A percentile compares a stretch with the other conserved stretches of the same genome.
phyloP scores from a whole-genome alignment of 2,113 vertebrate species.

The Cryptomyrus ogoouensis region DNA sequence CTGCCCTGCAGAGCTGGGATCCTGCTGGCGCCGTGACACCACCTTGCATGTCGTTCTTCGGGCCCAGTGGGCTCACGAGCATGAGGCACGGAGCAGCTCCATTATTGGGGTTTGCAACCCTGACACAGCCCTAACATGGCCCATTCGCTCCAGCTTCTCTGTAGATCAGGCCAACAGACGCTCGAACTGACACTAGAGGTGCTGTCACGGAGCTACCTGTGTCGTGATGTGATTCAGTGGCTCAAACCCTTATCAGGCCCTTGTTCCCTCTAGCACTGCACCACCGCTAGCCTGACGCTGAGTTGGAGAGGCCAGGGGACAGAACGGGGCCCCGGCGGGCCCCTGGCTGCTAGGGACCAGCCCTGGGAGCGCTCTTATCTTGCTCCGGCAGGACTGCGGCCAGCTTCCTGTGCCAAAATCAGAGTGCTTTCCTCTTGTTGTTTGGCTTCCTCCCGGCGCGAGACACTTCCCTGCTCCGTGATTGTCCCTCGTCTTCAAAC shows the following conservation, averaged over 20 bases:
- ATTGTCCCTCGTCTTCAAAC: conserved; percentile 99
- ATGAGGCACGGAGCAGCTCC: not conserved
- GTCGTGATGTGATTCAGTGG: conserved; percentile 38
- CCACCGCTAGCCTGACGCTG: conserved; percentile 61
- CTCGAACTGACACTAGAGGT: conserved; percentile 9
- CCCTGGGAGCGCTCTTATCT: conserved; percentile 99
- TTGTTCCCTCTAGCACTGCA: conserved; percentile 64
- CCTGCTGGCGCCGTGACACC: conserved; percentile 1
- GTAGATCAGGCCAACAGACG: not conserved
- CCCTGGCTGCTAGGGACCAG: conserved; percentile 59
- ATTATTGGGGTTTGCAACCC: not conserved
- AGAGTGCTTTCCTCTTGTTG: conserved; percentile 99
- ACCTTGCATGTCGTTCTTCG: conserved; percentile 9
- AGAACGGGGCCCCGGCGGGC: conserved; percentile 52
- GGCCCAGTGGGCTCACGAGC: not conserved
- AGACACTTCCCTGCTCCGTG: conserved; percentile 97
- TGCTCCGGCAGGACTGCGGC: conserved; percentile 87
- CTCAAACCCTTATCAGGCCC: conserved; percentile 62
- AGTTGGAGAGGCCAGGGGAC: conserved; percentile 70
- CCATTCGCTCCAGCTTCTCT: not conserved
- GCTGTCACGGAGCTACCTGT: not conserved
- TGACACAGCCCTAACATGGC: not conserved
- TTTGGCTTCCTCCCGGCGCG: conserved; percentile 95
- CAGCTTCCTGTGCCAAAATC: conserved; percentile 98
- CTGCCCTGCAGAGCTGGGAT: not conserved